Evolutionary conservation across 1,140 invertebrate species (phyloP).

Genomic region (Oncopodura yosiiana): DNA sequence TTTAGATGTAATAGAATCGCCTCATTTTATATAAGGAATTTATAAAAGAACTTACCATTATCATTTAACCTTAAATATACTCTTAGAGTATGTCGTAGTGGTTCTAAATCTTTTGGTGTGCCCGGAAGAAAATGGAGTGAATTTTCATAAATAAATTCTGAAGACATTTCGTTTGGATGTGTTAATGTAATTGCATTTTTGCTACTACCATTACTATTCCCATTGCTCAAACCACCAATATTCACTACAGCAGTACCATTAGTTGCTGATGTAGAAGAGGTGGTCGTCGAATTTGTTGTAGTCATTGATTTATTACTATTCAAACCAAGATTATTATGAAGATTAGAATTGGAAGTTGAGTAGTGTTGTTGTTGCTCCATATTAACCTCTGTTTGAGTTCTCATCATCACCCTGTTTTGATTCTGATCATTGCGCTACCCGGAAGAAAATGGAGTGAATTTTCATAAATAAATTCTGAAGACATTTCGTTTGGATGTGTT

Average conservation of each 20-base stretch:
- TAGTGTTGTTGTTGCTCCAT: neutral
- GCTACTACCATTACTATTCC: constrained; percentile 4
- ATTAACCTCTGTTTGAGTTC: constrained; percentile 3
- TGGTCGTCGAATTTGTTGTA: too few species aligned
- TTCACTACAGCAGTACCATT: neutral
- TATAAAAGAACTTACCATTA: constrained; percentile 3
- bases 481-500: neutral
- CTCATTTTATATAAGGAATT: neutral
- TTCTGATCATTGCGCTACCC: constrained; percentile 18
- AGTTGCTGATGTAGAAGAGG: too few species aligned
- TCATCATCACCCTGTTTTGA: constrained; percentile 17
- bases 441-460: constrained; percentile 11
- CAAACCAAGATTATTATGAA: too few species aligned
- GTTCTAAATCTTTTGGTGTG: constrained; percentile 12
- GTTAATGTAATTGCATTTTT: neutral
- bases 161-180: neutral
- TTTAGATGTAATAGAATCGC: neutral
- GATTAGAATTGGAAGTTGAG: neutral
- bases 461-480: constrained; percentile 3
- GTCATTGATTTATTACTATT: too few species aligned
- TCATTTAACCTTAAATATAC: constrained; percentile 14
- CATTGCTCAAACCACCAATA: neutral
- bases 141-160: constrained; percentile 6
- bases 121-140: constrained; percentile 13
- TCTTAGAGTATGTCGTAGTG: constrained; percentile 9